phyloP scores from a whole-genome alignment of 2,113 vertebrate genomes.

The Sinocyclocheilus anophthalmus region DNA sequence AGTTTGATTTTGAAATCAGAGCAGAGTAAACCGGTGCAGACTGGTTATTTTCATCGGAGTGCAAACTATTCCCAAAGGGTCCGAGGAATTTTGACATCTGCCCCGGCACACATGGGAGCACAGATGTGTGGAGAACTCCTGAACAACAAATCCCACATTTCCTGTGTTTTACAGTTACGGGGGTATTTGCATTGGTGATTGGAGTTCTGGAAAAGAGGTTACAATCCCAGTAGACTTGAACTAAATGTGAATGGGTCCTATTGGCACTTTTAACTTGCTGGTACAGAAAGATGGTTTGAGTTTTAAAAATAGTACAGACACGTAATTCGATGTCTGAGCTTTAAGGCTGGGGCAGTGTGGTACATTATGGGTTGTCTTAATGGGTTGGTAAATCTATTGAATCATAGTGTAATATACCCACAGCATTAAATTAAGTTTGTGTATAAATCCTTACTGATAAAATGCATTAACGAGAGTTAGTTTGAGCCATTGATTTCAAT shows the following conservation, averaged over 20 bases:
- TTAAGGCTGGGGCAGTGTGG: background rate
- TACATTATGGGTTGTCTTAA: background rate
- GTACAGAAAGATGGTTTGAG: background rate
- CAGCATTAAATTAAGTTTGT: background rate
- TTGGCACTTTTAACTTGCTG: slow-evolving; percentile 4
- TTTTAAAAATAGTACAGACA: background rate
- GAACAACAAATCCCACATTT: slow-evolving; percentile 51
- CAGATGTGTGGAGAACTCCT: slow-evolving; percentile 54
- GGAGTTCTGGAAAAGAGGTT: slow-evolving; percentile 32
- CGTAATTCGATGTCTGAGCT: background rate
- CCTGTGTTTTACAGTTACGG: slow-evolving; percentile 41
- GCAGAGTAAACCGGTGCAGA: slow-evolving; percentile 32
- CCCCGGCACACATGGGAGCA: slow-evolving; percentile 55
- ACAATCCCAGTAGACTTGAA: background rate
- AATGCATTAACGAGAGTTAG: background rate
- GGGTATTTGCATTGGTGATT: slow-evolving; percentile 43
- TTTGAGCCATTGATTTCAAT: background rate
- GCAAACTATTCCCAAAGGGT: slow-evolving; percentile 55
- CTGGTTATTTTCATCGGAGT: slow-evolving; percentile 51
- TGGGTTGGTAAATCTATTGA: background rate
- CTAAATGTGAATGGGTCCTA: background rate
- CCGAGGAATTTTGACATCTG: slow-evolving; percentile 59
- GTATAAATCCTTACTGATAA: background rate
- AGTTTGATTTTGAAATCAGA: slow-evolving; percentile 17
- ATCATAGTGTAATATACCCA: slow-evolving; percentile 4